These are phyloP conservation scores for Aleiodes testaceus DNA, from an alignment of 2,888 invertebrate species.

Conservation along the genomic window DNA sequence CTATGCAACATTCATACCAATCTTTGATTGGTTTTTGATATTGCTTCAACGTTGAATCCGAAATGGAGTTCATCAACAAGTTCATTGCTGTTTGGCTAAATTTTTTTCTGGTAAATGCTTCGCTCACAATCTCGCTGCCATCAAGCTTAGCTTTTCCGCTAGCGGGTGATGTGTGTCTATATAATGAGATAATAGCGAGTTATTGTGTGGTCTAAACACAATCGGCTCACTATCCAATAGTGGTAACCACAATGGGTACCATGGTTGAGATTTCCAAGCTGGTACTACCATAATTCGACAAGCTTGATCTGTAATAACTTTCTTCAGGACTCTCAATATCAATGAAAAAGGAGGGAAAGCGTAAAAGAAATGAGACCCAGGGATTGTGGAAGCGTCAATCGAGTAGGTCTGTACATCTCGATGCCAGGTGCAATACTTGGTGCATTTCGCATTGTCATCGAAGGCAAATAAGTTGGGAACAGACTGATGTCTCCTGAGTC, in stretches of 20 bases:
- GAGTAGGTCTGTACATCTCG: constrained; percentile 45
- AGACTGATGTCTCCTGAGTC: constrained; percentile 32
- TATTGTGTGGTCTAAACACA: constrained; percentile 32
- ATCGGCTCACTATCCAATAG: neutral
- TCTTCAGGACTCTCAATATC: constrained; percentile 32
- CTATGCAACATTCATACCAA: neutral
- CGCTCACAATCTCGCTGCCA: constrained; percentile 57
- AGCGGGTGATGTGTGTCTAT: constrained; percentile 38
- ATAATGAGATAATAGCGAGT: constrained; percentile 34
- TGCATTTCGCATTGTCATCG: constrained; percentile 52
- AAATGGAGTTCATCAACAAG: neutral
- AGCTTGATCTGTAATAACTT: constrained; percentile 40
- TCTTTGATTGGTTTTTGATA: constrained; percentile 32
- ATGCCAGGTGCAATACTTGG: constrained; percentile 43
- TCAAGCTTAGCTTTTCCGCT: constrained; percentile 42
- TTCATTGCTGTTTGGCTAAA: neutral
- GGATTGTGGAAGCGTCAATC: constrained; percentile 45
- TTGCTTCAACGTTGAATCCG: constrained; percentile 27
- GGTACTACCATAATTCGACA: constrained; percentile 40
- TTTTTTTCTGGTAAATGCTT: constrained; percentile 47
- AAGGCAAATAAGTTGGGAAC: constrained; percentile 30
- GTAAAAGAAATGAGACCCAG: constrained; percentile 42
- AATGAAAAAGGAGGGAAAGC: constrained; percentile 47
- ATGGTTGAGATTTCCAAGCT: constrained; percentile 40
- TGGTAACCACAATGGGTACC: constrained; percentile 36